Evolutionary conservation across 2,113 vertebrate species (phyloP), one percentile per base, ranked within the genome.

Genomic region (Burhinus bistriatus): DNA sequence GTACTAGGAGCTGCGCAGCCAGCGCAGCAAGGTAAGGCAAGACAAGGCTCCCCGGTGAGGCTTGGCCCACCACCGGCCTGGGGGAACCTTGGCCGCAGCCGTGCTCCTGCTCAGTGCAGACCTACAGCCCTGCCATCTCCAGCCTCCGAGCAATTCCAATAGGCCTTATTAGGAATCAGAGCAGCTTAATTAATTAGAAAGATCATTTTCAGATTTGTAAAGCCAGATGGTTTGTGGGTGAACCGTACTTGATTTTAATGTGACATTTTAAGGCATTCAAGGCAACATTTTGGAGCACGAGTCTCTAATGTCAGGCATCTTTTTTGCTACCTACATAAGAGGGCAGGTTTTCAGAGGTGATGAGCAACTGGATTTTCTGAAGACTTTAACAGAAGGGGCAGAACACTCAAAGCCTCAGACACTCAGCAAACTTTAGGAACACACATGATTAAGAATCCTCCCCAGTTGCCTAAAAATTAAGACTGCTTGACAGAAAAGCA

Each of bases 181-280:
- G 78, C 79, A 42, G 54, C 62, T 88, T 91, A 83, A 97, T 93
- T 95, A 93, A 91, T 83, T 61, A 57, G 90, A 76, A 94, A 82
- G 85, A 65, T 85, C 2, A 0, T 47, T 91, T 83, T 85, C 54
- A 62, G 82, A 94, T 94, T 82, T 91, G 87, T 72, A 83, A 96
- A 95, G 91, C 40, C 94, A 96, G 96, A 88, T 90, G 95, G 95
- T 88, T 91, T 58, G 96, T 93, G 95, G 95, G 93, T 86, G 94
- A 96, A 93, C 66, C 2, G 4, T 70, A 80, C 71, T 87, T 70
- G 71, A 83, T 94, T 94, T 94, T 90, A 80, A 94, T 44, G 51
- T 85, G 91, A 90, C 91, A 88, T 96, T 97, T 96, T 73, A 64
- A 97, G 91, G 91, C 62, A 4, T 65, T 83, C 49, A 12, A 80